phyloP scores from a whole-genome alignment of 2,888 invertebrate genomes.

The Apamea anceps region DNA sequence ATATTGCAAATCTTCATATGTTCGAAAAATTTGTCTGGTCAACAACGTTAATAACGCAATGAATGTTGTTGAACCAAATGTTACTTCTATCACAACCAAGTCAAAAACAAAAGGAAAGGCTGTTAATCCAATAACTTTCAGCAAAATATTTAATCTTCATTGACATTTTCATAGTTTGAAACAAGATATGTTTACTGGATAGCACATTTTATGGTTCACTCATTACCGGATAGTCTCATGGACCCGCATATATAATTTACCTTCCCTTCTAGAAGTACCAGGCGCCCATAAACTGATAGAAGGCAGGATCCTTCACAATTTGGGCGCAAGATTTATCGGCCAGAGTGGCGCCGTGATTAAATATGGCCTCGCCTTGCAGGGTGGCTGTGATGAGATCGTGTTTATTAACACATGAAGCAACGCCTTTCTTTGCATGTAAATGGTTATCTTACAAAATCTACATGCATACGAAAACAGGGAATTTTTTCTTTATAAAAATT shows the following conservation, averaged over 20 bases:
- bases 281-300: conserved; percentile 77
- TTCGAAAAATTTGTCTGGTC: no score
- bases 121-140: not conserved
- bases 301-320: conserved; percentile 70
- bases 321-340: conserved; percentile 77
- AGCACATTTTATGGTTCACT: conserved; percentile 9
- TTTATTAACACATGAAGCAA: conserved; percentile 47
- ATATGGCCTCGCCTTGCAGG: conserved; percentile 69
- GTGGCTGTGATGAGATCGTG: conserved; percentile 38
- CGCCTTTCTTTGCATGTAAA: conserved; percentile 22
- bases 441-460: conserved; percentile 27
- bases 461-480: conserved; percentile 3
- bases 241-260: conserved; percentile 45
- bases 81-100: not conserved
- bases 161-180: not conserved
- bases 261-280: conserved; percentile 29
- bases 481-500: not conserved
- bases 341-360: conserved; percentile 81
- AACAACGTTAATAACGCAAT: no score
- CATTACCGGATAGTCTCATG: not conserved
- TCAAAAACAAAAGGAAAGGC: not conserved
- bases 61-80: not conserved
- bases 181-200: not conserved
- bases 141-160: not conserved
- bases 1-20: no score